Conservation (phyloP, 2,113 vertebrate genomes). For the Mustela lutreola region DNA sequence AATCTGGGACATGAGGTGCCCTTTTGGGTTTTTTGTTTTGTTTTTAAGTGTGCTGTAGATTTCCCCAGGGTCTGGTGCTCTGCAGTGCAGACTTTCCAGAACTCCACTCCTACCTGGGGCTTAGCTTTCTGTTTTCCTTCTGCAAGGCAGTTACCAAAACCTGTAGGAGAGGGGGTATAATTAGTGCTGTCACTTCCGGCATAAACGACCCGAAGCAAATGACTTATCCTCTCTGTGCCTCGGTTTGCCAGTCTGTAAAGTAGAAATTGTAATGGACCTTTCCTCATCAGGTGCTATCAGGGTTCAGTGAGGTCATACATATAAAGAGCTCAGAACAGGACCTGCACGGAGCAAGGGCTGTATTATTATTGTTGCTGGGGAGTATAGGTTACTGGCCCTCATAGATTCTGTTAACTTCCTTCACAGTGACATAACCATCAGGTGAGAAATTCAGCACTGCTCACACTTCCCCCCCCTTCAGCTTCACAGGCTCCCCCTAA, state of each 20-base stretch:
- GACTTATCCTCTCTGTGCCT: background rate
- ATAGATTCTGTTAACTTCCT: slow-evolving; percentile 15
- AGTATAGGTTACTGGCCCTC: background rate
- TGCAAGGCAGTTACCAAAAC: background rate
- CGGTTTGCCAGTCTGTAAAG: slow-evolving; percentile 25
- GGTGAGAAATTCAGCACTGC: background rate
- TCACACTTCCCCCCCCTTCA: background rate
- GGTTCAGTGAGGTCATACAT: background rate
- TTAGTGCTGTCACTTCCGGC: background rate
- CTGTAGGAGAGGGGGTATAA: rapidly evolving
- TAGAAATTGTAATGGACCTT: background rate
- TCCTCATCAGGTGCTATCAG: background rate
- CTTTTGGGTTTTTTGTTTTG: background rate
- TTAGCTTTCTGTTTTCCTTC: background rate
- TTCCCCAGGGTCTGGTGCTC: background rate
- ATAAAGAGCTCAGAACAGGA: background rate
- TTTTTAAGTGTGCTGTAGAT: background rate
- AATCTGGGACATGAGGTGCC: background rate
- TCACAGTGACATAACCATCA: background rate
- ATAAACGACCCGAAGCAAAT: background rate
- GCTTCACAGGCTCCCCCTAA: background rate
- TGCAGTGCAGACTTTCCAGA: background rate
- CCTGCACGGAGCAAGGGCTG: background rate
- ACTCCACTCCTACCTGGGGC: background rate
- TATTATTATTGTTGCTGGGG: background rate